Percentiles rank a stretch among this genome's conserved stretches.
Evolutionary conservation across 2,113 vertebrate genomes (phyloP).

Genomic region (Rhizomys pruinosus): DNA sequence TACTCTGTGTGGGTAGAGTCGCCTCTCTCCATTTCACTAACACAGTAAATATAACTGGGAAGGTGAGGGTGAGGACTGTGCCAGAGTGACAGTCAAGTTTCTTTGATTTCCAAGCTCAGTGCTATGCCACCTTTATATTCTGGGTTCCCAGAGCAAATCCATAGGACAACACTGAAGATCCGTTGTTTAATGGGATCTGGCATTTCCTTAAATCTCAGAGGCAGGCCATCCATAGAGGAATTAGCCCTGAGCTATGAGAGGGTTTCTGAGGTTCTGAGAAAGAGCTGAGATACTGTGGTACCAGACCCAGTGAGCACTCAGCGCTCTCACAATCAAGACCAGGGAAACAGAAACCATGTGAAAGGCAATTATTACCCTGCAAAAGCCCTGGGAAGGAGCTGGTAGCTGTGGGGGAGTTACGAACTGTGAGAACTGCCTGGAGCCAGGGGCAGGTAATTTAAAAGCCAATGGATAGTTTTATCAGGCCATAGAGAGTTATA

Average conservation of each 20-base stretch:
- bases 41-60: background rate
- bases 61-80: background rate
- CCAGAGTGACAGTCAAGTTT: background rate
- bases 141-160: background rate
- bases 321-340: background rate
- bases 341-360: background rate
- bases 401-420: conserved; percentile 15
- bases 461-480: conserved; percentile 54
- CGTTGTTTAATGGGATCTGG: background rate
- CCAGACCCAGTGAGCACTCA: no score
- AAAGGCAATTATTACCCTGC: conserved; percentile 36
- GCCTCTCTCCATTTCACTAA: background rate
- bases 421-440: conserved; percentile 42
- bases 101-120: background rate
- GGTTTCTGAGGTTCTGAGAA: background rate
- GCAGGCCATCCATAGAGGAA: background rate
- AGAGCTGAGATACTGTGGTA: background rate
- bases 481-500: conserved; percentile 29
- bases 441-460: conserved; percentile 23
- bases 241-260: background rate
- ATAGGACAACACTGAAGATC: conserved; percentile 6
- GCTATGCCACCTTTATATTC: background rate
- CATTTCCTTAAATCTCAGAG: conserved; percentile 2
- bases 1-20: background rate
- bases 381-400: conserved; percentile 14